Base-by-base conservation (phyloP, 1,140 invertebrate species). In the Dreissena rostriformis region DNA sequence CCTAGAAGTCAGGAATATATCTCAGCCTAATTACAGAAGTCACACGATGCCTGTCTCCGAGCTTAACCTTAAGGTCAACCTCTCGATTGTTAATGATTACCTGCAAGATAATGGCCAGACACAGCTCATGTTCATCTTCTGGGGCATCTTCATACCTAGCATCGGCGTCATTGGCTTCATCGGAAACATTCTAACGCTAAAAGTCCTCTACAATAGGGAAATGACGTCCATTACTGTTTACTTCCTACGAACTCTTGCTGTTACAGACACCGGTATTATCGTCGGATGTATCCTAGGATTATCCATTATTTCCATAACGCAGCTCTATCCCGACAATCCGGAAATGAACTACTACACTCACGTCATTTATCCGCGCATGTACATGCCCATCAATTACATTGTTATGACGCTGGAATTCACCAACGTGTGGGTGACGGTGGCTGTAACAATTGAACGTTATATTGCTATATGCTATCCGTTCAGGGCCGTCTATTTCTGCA, bases 211-310 rank as follows among this genome's bases (percentile, higher is more conserved):
- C 88, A 79, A 90, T 19, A 84, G 87, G n/a, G 91, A 92, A 82
- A 91, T 90, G 88, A 89, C 90, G 53, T 93, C 92, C 1, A 89
- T 91, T 5, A 92, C 92, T 14, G 91, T 93, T n/a, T 87, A 90
- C 52, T 92, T 92, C 72, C 85, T 93, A 28, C 80, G 91, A 39
- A 91, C 89, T 11, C 85, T 93, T 15, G 90, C 91, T 26, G 82
- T 93, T 52, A 90, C 91, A 0, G 92, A 93, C 80, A 90, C 90
- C 0, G 88, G 88, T 29, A 91, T 87, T 66, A 95, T 98, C 79
- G 97, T 98, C 74, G 95, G 97, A 72, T 97, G 97, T 24, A 97
- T 97, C 55, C 49, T 86, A 8, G 87, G 84, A 14, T 70, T 90
- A 15, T 83, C 83, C 0, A 77, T 85, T 15, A 85, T 85, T 61